Evolutionary conservation across 1,140 invertebrate species (phyloP).

Genomic region (Pissodes strobi): DNA sequence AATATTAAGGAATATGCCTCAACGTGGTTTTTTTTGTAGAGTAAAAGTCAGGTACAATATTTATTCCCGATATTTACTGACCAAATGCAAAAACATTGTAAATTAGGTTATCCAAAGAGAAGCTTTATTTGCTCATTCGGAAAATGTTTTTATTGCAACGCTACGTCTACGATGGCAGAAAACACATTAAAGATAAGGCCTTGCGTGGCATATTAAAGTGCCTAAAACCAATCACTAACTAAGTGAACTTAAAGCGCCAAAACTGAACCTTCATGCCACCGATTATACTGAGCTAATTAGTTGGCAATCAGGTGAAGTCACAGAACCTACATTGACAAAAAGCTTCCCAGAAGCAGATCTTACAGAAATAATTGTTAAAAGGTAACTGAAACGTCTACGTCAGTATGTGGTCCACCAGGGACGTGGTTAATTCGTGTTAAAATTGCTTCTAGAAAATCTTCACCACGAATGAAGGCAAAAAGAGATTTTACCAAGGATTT

Average conservation of each 20-base stretch:
- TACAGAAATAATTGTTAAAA: background rate
- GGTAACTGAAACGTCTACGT: background rate
- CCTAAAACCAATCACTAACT: background rate
- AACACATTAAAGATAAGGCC: background rate
- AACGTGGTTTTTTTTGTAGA: too few relatives aligned
- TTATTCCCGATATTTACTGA: too few relatives aligned
- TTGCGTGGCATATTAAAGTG: conserved; percentile 2
- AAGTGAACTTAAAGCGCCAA: background rate
- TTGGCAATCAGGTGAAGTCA: conserved; percentile 1
- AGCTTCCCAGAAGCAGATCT: background rate
- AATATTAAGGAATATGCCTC: too few relatives aligned
- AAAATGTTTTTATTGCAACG: too few relatives aligned
- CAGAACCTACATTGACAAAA: conserved; percentile 4
- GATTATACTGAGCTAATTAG: background rate
- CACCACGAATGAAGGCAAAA: too few relatives aligned
- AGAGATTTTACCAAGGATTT: too few relatives aligned
- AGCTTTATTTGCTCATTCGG: too few relatives aligned
- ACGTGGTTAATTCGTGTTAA: background rate
- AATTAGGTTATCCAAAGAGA: too few relatives aligned
- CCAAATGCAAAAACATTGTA: too few relatives aligned
- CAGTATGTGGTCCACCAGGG: background rate
- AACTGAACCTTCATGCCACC: background rate
- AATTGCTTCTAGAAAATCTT: too few relatives aligned
- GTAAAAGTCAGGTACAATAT: too few relatives aligned
- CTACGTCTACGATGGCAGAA: too few relatives aligned